phyloP scores from a whole-genome alignment of 2,888 invertebrate species.

The Onthophagus sagittarius region DNA sequence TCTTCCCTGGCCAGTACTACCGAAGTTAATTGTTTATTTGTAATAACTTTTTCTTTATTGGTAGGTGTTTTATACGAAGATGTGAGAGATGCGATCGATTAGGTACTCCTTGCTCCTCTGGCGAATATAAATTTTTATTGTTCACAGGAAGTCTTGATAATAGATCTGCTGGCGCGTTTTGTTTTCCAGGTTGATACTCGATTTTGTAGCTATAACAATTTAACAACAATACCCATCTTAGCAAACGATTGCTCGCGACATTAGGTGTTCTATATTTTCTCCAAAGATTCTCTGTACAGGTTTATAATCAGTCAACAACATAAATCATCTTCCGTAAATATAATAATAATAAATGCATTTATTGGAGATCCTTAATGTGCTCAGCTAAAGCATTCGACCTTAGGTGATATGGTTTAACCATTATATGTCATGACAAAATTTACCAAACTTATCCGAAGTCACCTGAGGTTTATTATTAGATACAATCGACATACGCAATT shows the following conservation, averaged over 20 bases:
- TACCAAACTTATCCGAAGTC: too few species aligned
- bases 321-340: constrained; percentile 15
- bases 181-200: constrained; percentile 16
- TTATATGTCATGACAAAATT: too few species aligned
- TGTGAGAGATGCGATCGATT: not conserved
- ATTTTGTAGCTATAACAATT: constrained; percentile 18
- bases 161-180: not conserved
- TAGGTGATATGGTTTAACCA: too few species aligned
- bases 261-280: constrained; percentile 14
- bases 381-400: too few species aligned
- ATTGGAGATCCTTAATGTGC: too few species aligned
- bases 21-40: not conserved
- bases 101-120: constrained; percentile 8
- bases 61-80: not conserved
- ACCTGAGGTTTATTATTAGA: too few species aligned
- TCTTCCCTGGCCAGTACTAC: not conserved
- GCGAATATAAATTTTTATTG: too few species aligned
- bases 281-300: constrained; percentile 15
- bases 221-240: constrained; percentile 15
- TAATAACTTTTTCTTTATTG: not conserved
- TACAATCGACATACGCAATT: too few species aligned
- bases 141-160: too few species aligned
- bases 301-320: constrained; percentile 18
- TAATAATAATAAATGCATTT: too few species aligned
- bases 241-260: constrained; percentile 6